Conservation (phyloP, 2,113 vertebrate genomes). For the Thunnus maccoyii region DNA sequence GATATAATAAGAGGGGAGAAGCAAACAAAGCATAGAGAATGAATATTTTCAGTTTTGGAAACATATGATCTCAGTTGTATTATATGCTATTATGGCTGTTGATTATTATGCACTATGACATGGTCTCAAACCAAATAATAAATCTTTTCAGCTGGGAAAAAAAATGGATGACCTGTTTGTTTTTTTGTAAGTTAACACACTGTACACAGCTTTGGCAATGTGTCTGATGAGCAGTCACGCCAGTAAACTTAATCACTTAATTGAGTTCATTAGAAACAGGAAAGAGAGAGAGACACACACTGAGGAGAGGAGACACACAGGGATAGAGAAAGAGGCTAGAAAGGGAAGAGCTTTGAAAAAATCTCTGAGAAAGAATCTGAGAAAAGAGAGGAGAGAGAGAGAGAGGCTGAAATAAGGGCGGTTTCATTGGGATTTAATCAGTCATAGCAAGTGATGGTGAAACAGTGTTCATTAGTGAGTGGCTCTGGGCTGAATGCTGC, state of each 20-base stretch:
- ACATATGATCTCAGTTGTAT: constrained; percentile 3
- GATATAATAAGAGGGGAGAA: neutral
- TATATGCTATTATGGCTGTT: neutral
- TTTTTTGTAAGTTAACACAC: too few relatives aligned
- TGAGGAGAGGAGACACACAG: neutral
- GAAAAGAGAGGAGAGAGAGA: neutral
- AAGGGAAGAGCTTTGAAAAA: constrained; percentile 2
- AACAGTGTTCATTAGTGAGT: constrained; percentile 33
- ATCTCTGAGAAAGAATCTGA: neutral
- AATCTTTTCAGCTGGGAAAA: neutral
- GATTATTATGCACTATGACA: neutral
- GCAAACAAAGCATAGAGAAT: constrained; percentile 5
- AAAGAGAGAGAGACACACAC: neutral
- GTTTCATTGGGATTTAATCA: constrained; percentile 38
- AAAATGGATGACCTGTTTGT: neutral
- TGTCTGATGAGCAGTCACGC: neutral
- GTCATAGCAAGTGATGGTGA: constrained; percentile 21
- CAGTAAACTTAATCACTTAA: constrained; percentile 2
- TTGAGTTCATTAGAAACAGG: constrained; percentile 14
- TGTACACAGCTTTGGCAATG: too few relatives aligned
- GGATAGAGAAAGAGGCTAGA: neutral
- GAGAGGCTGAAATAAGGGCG: neutral
- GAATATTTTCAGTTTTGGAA: constrained; percentile 13
- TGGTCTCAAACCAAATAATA: constrained; percentile 14
- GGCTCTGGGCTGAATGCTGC: constrained; percentile 31